Evolutionary conservation across 64 coral and sea anemone genomes (phyloP).

Genomic region (Anthopleura sola): DNA sequence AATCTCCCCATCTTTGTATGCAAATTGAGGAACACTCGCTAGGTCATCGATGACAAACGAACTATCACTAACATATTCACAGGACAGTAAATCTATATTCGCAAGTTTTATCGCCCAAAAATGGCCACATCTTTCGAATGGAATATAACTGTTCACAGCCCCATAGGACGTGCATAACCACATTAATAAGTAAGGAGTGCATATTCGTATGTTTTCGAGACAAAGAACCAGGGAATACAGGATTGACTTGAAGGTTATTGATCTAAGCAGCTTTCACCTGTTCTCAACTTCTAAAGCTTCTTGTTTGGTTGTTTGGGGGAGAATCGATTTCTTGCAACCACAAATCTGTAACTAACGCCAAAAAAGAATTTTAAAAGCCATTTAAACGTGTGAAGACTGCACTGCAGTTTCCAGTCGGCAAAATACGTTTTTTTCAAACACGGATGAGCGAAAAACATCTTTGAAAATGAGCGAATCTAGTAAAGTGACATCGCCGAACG

Average conservation of each 20-base stretch:
- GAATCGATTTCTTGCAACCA: not conserved
- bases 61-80: not conserved
- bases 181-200: not conserved
- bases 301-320: not conserved
- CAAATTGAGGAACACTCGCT: conserved; percentile 40
- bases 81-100: not conserved
- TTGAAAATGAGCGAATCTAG: conserved; percentile 65
- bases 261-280: not conserved
- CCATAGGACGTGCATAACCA: not conserved
- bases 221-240: not conserved
- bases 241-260: not conserved
- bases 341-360: conserved; percentile 9
- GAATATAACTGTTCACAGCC: not conserved
- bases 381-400: not conserved
- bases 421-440: not conserved
- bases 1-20: conserved; percentile 85
- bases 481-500: conserved; percentile 45
- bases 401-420: conserved; percentile 27
- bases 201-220: conserved; percentile 5
- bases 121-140: not conserved
- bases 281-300: not conserved
- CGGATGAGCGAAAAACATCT: conserved; percentile 32
- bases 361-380: not conserved
- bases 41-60: conserved; percentile 16
- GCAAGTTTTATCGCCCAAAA: not conserved